Evolutionary conservation across 2,797 vertebrate genomes (phyloP), one percentile per base, ranked within the genome.

Genomic region (Labroides dimidiatus): DNA sequence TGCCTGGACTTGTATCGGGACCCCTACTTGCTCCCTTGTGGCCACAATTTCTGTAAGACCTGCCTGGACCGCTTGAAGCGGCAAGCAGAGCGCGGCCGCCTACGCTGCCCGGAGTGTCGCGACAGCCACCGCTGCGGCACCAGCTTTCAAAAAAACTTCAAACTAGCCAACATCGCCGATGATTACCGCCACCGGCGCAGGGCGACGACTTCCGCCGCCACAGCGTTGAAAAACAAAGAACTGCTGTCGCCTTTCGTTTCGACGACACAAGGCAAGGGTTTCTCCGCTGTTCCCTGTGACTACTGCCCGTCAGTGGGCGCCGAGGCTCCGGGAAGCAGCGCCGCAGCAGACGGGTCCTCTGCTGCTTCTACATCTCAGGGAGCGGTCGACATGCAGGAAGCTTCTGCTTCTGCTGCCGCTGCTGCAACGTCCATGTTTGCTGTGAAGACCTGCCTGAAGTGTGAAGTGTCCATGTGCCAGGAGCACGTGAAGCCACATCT

Each of bases 391-490:
- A 11, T 17, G 15, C 64, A 51, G 61, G 67, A 50, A n/a, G 30
- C 4, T 9, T 4, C 30, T 9, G 30, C 30, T 9, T 6, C 24
- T 0, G 14, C 33, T 11, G 15, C 39, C 4, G 16, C 49, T 1
- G 27, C 55, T 1, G 30, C 58, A 0, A 12, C 2, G 1, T 37
- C 45, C 0, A 48, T 5, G 11, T 69, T 73, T 6, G 94, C 94
- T 0, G 88, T 95, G 13, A 94, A 92, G 73, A 48, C 45, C n/a
- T 47, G 45, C 20, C 45, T 47, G 16, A 94, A 94, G 62, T 95
- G 94, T 1, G 94, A 95, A 82, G 93, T 94, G 82, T 94, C 93
- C 0, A 94, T 95, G 94, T 95, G 94, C 52, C 66, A 78, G 60
- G 87, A 93, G 54, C 94, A 95, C 7, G 75, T 94, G 0, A 88